Evolutionary conservation across 2,888 invertebrate genomes (phyloP).

Genomic region (Tinea pellionella): DNA sequence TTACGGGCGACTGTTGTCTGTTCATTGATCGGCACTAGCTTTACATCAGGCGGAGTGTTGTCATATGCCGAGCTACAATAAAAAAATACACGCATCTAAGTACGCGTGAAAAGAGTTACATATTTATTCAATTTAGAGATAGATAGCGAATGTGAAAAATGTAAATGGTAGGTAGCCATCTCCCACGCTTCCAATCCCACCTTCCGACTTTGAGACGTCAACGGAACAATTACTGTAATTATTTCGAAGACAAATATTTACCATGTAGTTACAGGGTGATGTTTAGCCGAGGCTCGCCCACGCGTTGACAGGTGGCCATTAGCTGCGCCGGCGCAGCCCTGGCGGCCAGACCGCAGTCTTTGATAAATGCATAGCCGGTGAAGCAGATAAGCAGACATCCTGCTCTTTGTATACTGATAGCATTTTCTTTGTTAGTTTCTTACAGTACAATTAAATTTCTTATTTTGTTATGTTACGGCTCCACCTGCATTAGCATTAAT

Average conservation of each 20-base stretch:
- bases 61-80: too few relatives aligned
- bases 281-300: constrained; percentile 48
- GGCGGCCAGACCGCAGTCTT: constrained; percentile 28
- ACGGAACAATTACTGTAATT: constrained; percentile 47
- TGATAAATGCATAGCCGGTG: constrained; percentile 34
- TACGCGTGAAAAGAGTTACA: too few relatives aligned
- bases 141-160: not conserved
- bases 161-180: not conserved
- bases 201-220: constrained; percentile 7
- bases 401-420: constrained; percentile 18
- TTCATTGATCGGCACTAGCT: too few relatives aligned
- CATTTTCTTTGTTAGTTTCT: constrained; percentile 7
- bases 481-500: too few relatives aligned
- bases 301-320: constrained; percentile 52
- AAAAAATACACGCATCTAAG: too few relatives aligned
- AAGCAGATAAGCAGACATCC: constrained; percentile 36
- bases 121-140: too few relatives aligned
- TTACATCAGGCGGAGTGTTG: too few relatives aligned
- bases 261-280: constrained; percentile 46
- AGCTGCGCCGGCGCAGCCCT: constrained; percentile 34
- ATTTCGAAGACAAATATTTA: constrained; percentile 61
- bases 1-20: too few relatives aligned
- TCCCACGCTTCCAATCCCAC: constrained; percentile 9
- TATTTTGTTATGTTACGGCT: not conserved
- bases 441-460: not conserved